Evolutionary conservation across 2,888 invertebrate species (phyloP).

Genomic region (Cephus pulcher): DNA sequence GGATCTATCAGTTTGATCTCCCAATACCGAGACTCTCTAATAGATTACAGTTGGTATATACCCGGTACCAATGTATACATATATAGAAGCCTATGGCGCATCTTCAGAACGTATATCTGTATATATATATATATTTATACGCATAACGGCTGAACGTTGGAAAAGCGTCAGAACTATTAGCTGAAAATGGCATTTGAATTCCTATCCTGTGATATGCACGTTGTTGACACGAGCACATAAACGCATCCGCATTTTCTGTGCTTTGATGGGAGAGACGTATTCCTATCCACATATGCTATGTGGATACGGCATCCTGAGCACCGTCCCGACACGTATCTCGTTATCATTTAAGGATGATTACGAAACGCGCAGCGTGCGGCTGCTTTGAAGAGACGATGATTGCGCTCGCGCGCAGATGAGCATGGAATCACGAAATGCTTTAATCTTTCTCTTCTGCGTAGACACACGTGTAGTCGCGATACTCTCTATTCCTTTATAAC

Average conservation of each 20-base stretch:
- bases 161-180: neutral
- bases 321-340: slow-evolving; percentile 39
- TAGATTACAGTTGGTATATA: neutral
- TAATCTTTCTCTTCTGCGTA: slow-evolving; percentile 30
- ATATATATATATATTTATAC: no score
- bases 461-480: slow-evolving; percentile 22
- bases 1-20: slow-evolving; percentile 53
- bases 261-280: neutral
- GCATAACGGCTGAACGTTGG: neutral
- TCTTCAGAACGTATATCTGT: neutral
- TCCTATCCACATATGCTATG: neutral
- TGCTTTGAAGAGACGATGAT: slow-evolving; percentile 50
- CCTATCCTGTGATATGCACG: neutral
- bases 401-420: slow-evolving; percentile 48
- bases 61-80: neutral
- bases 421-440: slow-evolving; percentile 45
- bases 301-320: neutral
- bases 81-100: no score
- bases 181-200: neutral
- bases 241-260: neutral
- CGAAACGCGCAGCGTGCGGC: slow-evolving; percentile 40
- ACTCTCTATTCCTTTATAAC: slow-evolving; percentile 9
- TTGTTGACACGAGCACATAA: neutral
- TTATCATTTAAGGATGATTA: slow-evolving; percentile 55
- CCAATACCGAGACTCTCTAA: slow-evolving; percentile 7